Conservation (phyloP, 1,140 invertebrate genomes). For the Dinothrombium tinctorium region DNA sequence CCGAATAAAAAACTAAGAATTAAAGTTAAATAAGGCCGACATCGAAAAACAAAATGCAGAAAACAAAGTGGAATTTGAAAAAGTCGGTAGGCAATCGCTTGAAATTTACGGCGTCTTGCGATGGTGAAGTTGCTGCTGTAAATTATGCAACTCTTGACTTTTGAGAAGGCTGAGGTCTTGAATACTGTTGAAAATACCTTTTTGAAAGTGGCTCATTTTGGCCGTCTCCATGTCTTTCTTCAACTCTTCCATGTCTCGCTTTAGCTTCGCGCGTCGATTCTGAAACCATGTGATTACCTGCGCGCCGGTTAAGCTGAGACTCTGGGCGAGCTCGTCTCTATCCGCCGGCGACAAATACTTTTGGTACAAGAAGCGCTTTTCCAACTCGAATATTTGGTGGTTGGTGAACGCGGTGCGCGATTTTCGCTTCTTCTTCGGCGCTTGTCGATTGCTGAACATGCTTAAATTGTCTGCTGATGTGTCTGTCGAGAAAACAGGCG, state of each 20-base stretch:
- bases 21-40: too few relatives aligned
- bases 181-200: too few relatives aligned
- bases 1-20: too few relatives aligned
- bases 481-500: too few relatives aligned
- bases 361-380: conserved; percentile 87
- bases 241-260: conserved; percentile 88
- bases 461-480: too few relatives aligned
- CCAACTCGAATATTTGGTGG: conserved; percentile 90
- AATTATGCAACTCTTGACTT: too few relatives aligned
- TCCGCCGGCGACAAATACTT: conserved; percentile 92
- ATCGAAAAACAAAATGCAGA: too few relatives aligned
- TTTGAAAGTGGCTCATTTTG: background rate
- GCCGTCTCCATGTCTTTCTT: conserved; percentile 59
- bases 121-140: too few relatives aligned
- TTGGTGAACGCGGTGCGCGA: conserved; percentile 93
- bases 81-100: too few relatives aligned
- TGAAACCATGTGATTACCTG: conserved; percentile 98
- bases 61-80: too few relatives aligned
- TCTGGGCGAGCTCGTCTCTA: conserved; percentile 79
- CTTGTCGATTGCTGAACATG: conserved; percentile 43
- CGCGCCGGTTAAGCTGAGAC: conserved; percentile 73
- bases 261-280: conserved; percentile 83
- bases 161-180: too few relatives aligned
- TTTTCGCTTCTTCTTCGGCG: conserved; percentile 90
- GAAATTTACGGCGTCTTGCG: too few relatives aligned